Evolutionary conservation across 2,888 invertebrate species (phyloP).

Genomic region (Dyspetes luteomarginatus): DNA sequence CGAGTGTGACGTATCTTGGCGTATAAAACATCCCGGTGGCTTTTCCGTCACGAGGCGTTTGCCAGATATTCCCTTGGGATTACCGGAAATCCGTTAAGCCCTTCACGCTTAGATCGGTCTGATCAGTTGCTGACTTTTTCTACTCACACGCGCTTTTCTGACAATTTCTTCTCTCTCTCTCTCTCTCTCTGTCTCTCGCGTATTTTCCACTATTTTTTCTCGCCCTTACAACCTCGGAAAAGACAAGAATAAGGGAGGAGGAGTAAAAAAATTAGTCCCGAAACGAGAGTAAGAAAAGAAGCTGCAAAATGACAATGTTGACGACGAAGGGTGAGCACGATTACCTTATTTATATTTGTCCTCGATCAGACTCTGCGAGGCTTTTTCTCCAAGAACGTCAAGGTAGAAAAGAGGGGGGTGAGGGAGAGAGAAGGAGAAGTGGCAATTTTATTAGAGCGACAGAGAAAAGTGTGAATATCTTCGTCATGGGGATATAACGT

Average conservation of each 20-base stretch:
- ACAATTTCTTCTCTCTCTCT: constrained; percentile 28
- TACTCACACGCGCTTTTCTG: constrained; percentile 45
- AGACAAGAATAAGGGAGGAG: not conserved
- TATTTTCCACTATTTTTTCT: constrained; percentile 17
- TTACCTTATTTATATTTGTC: constrained; percentile 82
- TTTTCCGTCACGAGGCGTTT: constrained; percentile 70
- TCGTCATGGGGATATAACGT: constrained; percentile 72
- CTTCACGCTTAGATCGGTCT: constrained; percentile 73
- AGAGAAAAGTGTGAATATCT: constrained; percentile 52
- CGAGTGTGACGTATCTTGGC: constrained; percentile 41
- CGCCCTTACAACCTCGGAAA: not conserved
- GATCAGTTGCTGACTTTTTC: constrained; percentile 59
- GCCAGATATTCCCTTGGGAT: constrained; percentile 78
- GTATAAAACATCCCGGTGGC: constrained; percentile 57
- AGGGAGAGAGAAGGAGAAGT: not conserved
- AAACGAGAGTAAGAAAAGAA: constrained; percentile 53
- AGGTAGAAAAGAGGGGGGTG: constrained; percentile 11
- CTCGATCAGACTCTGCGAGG: constrained; percentile 61
- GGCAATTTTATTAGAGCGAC: constrained; percentile 41
- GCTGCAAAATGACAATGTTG: constrained; percentile 46
- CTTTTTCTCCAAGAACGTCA: constrained; percentile 43
- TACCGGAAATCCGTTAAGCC: constrained; percentile 80
- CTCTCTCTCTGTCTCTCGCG: constrained; percentile 21
- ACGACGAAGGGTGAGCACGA: constrained; percentile 63
- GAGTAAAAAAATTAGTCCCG: constrained; percentile 49